phyloP scores from a whole-genome alignment of 1,140 invertebrate species.

The Conopomorpha cramerella region DNA sequence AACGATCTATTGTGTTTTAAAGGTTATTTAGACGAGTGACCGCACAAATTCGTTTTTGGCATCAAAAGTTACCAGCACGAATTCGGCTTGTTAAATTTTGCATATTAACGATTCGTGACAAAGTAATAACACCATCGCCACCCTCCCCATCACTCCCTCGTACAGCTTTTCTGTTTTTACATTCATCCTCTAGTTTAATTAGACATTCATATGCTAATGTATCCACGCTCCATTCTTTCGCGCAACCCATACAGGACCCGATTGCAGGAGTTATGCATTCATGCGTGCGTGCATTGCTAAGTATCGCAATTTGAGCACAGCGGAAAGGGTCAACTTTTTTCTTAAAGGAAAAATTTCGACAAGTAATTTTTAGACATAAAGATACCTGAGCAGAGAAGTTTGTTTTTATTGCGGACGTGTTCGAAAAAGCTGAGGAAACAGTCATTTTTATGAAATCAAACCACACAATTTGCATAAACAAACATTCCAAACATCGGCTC shows the following conservation, averaged over 20 bases:
- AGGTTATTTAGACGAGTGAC: too few relatives aligned
- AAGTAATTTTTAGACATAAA: neutral
- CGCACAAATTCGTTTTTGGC: too few relatives aligned
- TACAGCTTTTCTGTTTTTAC: constrained; percentile 23
- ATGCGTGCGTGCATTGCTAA: constrained; percentile 40
- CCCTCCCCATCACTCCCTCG: too few relatives aligned
- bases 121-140: too few relatives aligned
- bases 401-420: too few relatives aligned
- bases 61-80: too few relatives aligned
- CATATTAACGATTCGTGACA: too few relatives aligned
- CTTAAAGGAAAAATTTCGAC: constrained; percentile 6
- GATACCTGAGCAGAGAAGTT: too few relatives aligned
- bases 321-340: constrained; percentile 41
- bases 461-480: neutral
- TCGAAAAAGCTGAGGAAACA: too few relatives aligned
- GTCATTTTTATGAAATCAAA: neutral
- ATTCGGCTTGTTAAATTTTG: too few relatives aligned
- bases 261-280: constrained; percentile 31
- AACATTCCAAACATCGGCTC: neutral
- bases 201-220: constrained; percentile 58
- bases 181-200: constrained; percentile 46
- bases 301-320: constrained; percentile 45
- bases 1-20: too few relatives aligned
- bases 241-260: constrained; percentile 19
- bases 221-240: constrained; percentile 41